phyloP scores from a whole-genome alignment of 2,113 vertebrate genomes.

The Aplodontia rufa region DNA sequence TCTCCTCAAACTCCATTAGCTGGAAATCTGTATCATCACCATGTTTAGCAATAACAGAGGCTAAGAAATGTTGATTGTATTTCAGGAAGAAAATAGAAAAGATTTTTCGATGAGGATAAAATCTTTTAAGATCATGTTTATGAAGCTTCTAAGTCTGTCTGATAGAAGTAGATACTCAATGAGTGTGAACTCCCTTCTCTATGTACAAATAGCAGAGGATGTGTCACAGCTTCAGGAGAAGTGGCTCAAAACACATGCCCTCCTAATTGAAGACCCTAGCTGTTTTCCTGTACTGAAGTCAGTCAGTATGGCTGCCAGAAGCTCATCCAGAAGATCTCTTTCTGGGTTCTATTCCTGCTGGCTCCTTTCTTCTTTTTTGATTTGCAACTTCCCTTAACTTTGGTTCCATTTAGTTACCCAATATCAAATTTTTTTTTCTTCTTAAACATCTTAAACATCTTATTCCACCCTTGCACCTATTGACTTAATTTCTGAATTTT shows the following conservation, averaged over 20 bases:
- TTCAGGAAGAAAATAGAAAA: neutral
- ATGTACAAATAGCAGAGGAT: neutral
- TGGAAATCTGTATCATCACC: neutral
- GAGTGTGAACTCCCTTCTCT: neutral
- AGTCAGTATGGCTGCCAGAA: neutral
- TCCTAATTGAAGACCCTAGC: neutral
- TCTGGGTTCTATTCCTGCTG: neutral
- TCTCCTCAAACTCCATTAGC: neutral
- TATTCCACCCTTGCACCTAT: neutral
- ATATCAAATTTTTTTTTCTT: constrained; percentile 25
- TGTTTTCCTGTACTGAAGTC: neutral
- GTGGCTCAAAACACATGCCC: neutral
- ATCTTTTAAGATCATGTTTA: neutral
- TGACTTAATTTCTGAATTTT: neutral
- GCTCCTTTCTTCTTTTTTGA: neutral
- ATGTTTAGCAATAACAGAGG: neutral
- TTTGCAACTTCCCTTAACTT: constrained; percentile 4
- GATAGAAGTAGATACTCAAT: neutral
- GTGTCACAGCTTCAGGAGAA: neutral
- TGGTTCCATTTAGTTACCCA: neutral
- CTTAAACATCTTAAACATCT: neutral
- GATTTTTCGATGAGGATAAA: neutral
- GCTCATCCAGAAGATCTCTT: neutral
- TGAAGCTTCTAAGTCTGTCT: neutral
- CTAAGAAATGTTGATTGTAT: neutral